Evolutionary conservation across 2,797 vertebrate species (phyloP), one percentile per base, ranked within the genome.

Genomic region (Micromesistius poutassou): DNA sequence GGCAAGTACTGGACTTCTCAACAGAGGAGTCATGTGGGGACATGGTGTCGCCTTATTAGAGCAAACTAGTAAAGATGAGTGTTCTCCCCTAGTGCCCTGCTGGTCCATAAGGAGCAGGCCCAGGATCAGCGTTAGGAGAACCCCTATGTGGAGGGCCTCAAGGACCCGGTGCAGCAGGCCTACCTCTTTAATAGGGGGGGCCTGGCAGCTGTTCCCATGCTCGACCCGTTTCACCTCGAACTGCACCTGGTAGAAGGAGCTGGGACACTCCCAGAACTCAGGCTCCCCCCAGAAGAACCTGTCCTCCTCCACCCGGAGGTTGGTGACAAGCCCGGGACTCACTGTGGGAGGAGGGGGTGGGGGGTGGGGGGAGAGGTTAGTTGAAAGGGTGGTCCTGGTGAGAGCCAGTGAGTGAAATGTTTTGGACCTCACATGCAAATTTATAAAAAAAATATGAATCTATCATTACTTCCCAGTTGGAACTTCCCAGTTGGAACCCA

Each of bases 201-300:
- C 76, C 79, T 84, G 22, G 70, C 94, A 94, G 80, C 71, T 3
- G 0, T 77, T 30, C 6, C 16, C 71, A 0, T 25, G 70, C 0
- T 30, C 73, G 73, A 94, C 79, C 33, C 91, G 77, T 80, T 91
- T 94, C 78, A 94, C 89, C 78, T 94, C 79, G 50, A 93, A 95
- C 1, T 80, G 72, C 31, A 95, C 91, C 14, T 77, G 25, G 30
- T 87, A 95, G 84, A 35, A 95, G 19, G 84, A 72, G 72, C 84
- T 77, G 14, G 94, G 94, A 6, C 42, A 80, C 72, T 90, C 89
- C 94, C 94, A 95, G 22, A 90, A 86, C 4, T 86, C 81, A 0
- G 94, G 93, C 78, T 84, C 84, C 30, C 62, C 76, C 93, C 94
- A 94, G 30, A 28, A 77, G 80, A 94, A 93, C 30, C 76, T 46